phyloP scores from a whole-genome alignment of 2,797 vertebrate genomes.

The Syndactyla subalaris region DNA sequence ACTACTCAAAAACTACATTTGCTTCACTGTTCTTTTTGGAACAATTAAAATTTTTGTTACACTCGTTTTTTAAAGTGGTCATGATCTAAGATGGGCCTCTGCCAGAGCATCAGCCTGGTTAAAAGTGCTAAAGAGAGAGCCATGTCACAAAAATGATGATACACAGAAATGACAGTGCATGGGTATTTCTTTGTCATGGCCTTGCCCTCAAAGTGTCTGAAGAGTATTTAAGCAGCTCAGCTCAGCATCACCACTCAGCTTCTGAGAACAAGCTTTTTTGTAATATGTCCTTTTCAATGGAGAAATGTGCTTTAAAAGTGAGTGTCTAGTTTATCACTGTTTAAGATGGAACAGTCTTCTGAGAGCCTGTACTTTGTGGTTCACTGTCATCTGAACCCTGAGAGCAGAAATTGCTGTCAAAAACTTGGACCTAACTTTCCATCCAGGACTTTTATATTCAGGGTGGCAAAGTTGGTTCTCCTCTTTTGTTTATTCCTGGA shows the following conservation, averaged over 20 bases:
- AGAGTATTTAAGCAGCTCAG: not conserved
- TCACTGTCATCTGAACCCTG: not conserved
- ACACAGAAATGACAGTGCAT: not conserved
- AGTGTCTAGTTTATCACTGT: not conserved
- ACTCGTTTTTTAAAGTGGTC: accelerated
- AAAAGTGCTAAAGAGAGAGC: not conserved
- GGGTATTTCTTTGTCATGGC: not conserved
- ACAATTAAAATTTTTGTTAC: not conserved
- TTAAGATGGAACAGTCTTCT: not conserved
- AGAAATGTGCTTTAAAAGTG: not conserved
- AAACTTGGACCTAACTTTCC: not conserved
- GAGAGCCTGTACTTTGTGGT: not conserved
- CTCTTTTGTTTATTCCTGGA: not conserved
- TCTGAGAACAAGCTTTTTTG: too few species aligned
- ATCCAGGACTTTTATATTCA: not conserved
- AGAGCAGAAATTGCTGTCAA: not conserved
- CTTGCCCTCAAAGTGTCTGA: not conserved
- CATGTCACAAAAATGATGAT: not conserved
- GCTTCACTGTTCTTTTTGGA: not conserved
- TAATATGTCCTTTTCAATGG: too few species aligned
- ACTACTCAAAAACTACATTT: not conserved
- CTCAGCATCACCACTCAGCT: not conserved
- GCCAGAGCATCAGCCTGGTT: not conserved
- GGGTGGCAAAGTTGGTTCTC: not conserved
- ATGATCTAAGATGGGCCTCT: not conserved